Percentiles rank a stretch among this genome's conserved stretches.
Evolutionary conservation across 2,888 invertebrate species (phyloP).

Genomic region (Cheilosia variabilis): DNA sequence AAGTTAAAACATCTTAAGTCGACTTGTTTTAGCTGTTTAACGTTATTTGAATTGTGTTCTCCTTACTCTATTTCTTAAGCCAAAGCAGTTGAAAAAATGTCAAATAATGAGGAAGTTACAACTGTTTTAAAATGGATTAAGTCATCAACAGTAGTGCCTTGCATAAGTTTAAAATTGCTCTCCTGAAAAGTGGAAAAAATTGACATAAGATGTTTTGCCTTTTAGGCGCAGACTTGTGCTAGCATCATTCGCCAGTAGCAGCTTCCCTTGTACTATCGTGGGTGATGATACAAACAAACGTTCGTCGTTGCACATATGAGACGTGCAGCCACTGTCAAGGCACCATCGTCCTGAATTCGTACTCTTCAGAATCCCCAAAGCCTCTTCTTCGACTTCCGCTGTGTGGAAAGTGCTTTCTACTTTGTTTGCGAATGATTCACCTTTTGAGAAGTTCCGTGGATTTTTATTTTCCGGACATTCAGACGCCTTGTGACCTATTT

Average conservation of each 20-base stretch:
- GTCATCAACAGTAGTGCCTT: too few species aligned
- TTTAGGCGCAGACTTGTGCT: too few species aligned
- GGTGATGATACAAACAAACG: conserved; percentile 8
- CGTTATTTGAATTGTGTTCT: too few species aligned
- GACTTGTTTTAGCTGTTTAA: too few species aligned
- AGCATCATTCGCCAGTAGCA: conserved; percentile 13
- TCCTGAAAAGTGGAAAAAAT: too few species aligned
- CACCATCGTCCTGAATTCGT: conserved; percentile 16
- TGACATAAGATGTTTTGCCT: too few species aligned
- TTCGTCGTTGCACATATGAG: conserved; percentile 46
- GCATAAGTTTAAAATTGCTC: too few species aligned
- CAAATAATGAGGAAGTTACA: too few species aligned
- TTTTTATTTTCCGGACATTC: conserved; percentile 14
- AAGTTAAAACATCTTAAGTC: too few species aligned
- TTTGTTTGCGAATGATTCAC: neutral
- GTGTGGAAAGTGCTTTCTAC: conserved; percentile 20
- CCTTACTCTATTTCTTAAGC: too few species aligned
- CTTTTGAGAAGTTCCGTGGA: neutral
- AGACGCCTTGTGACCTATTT: conserved; percentile 28
- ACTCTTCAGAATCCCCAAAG: conserved; percentile 21
- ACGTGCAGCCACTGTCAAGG: conserved; percentile 41
- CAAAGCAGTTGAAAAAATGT: too few species aligned
- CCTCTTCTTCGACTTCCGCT: conserved; percentile 6
- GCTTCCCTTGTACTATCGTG: conserved; percentile 13
- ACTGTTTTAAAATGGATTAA: too few species aligned